Base-by-base conservation (phyloP, 23 tunicate species). In the Styela clava region DNA sequence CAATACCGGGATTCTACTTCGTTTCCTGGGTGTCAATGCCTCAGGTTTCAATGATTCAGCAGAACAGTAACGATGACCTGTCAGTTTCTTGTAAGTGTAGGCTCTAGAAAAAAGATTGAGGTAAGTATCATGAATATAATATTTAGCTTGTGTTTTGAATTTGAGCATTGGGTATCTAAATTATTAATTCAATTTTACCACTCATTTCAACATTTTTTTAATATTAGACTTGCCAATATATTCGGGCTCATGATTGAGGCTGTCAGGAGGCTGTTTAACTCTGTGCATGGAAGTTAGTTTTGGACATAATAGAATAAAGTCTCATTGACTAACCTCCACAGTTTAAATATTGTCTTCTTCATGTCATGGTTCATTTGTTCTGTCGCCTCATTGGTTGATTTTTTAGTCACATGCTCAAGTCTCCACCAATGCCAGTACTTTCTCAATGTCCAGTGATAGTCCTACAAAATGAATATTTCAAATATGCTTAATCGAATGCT, bases 301-400 rank as follows among this genome's bases (percentile, higher is more conserved):
- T n/a, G n/a, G n/a, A n/a, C n/a, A n/a, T n/a, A n/a, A n/a, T n/a
- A n/a, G n/a, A n/a, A n/a, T n/a, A n/a, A n/a, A n/a, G n/a, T n/a
- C n/a, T n/a, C n/a, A n/a, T n/a, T 1, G 16, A 25, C 21, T 67
- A 27, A 67, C 71, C 71, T 67, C 71, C 71, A 67, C 24, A 67
- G 22, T 67, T 0, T 67, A 22, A 67, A 67, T 1, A 22, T 24
- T 25, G 30, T 67, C 31, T 67, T 67, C 71, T 12, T 25, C 71
- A 25, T 27, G 71, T 67, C 71, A 67, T 22, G 71, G 32, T 67
- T 67, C 2, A 67, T 1, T 29, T 67, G 71, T 27, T 67, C 71
- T 67, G 71, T 67, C 30, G 31, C 31, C 71, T 67, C 71, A 67
- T 67, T 67, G 71, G 2, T 1, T 67, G 71, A 1, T 67, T 67